phyloP scores from a whole-genome alignment of 2,888 invertebrate species.

The Stenurella melanura region DNA sequence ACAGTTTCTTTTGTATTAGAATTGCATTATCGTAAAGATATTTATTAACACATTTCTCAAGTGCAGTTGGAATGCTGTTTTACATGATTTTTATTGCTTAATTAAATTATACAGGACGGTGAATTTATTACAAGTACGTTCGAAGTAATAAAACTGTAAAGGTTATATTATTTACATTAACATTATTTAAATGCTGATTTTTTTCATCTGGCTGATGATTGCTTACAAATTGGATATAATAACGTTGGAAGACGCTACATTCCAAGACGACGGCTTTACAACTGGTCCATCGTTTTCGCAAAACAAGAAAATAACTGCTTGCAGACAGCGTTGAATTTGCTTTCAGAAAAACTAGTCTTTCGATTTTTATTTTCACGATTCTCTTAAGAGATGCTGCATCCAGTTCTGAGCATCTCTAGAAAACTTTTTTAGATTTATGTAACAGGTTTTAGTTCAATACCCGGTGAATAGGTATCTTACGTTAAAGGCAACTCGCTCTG shows the following conservation, averaged over 20 bases:
- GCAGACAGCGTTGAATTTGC: neutral
- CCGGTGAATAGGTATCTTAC: slow-evolving; percentile 3
- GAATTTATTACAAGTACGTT: neutral
- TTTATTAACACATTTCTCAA: neutral
- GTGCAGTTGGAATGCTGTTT: slow-evolving; percentile 15
- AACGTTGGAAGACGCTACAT: neutral
- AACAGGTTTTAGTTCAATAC: slow-evolving; percentile 27
- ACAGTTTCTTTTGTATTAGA: neutral
- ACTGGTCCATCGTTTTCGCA: neutral
- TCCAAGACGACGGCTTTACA: neutral
- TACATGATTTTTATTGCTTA: slow-evolving; percentile 12
- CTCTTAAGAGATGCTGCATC: neutral
- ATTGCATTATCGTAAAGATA: neutral
- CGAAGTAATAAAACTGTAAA: neutral
- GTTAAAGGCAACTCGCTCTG: neutral
- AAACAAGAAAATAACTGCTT: neutral
- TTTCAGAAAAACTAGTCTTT: slow-evolving; percentile 1
- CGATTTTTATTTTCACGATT: slow-evolving; percentile 4
- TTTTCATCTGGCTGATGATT: too few relatives aligned
- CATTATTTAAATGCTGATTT: too few relatives aligned
- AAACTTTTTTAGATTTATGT: slow-evolving; percentile 4
- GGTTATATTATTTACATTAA: too few relatives aligned
- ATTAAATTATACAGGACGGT: neutral
- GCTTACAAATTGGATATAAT: too few relatives aligned
- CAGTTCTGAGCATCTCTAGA: slow-evolving; percentile 11